Evolutionary conservation across 1,140 invertebrate species (phyloP), one percentile per base, ranked within the genome.

Genomic region (Pseudachorutes palmiensis): DNA sequence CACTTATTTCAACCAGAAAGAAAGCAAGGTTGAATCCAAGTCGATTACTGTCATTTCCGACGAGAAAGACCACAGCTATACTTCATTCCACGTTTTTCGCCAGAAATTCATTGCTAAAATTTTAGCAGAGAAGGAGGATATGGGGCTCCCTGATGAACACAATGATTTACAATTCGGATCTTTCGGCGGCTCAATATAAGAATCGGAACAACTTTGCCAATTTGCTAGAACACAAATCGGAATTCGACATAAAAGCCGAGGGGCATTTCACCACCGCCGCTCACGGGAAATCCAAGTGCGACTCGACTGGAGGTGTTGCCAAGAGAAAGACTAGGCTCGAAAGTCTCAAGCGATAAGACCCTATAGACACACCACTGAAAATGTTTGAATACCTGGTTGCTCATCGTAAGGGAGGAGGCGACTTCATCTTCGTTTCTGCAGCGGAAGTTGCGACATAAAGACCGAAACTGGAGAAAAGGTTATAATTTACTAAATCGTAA

Each of bases 131-230:
- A 5, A 26, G 2, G 3, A 2, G 3, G 5, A 22, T 19, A 14
- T 31, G 29, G 19, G 16, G n/a, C 2, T 59, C 9, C 5, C 26
- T 19, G 32, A 45, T 75, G 55, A 72, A 9, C 9, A 31, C n/a
- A 29, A 68, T 51, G 72, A 69, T 45, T 72, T 74, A 67, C 57
- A 19, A 61, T 63, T 64, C 62, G 12, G 74, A 76, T 65, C 75
- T 75, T 5, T 62, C 48, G 62, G 74, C 61, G 29, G 64, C 45
- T 14, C 75, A 76, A 58, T 76, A 74, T 62, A 76, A 76, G 63
- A 76, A 76, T 65, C 61, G 32, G 16, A 70, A 73, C n/a, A 76
- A 72, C 62, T 67, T 76, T 32, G 28, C 65, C 19, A 76, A 76
- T 55, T 64, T 76, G 1, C 61, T 70, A 24, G 19, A 70, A 24